These are phyloP conservation scores for Emys orbicularis DNA, from an alignment of 2,797 vertebrate genomes.

Conservation along the genomic window DNA sequence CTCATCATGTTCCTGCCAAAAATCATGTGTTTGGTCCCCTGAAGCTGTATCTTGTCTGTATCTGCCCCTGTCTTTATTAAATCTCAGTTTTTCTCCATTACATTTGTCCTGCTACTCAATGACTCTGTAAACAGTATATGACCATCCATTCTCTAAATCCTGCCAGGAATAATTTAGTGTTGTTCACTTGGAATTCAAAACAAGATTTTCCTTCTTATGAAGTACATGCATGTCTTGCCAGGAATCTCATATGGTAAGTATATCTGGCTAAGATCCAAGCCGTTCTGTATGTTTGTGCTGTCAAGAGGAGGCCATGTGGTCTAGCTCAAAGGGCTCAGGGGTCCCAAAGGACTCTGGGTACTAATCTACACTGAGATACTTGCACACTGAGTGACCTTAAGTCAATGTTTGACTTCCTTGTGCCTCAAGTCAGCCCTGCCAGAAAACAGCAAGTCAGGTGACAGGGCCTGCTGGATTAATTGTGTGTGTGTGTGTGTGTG, in stretches of 20 bases:
- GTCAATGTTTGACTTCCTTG: not conserved
- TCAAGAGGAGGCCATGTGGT: rapidly evolving
- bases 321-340: slow-evolving; percentile 11
- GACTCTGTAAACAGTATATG: not conserved
- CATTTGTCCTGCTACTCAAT: not conserved
- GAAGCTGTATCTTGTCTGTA: not conserved
- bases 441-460: rapidly evolving
- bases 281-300: not conserved
- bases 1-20: slow-evolving; percentile 1
- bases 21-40: not conserved
- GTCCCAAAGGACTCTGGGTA: not conserved
- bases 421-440: not conserved
- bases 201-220: not conserved
- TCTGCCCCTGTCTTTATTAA: not conserved
- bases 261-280: not conserved
- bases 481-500: not conserved
- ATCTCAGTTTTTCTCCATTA: not conserved
- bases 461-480: not conserved
- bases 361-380: not conserved
- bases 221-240: not conserved
- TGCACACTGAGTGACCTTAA: not conserved
- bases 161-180: not conserved
- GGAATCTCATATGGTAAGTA: rapidly evolving
- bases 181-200: not conserved
- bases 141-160: not conserved